Percentiles rank a stretch among this genome's conserved stretches.
These are phyloP conservation scores for Tachyglossus aculeatus DNA, from an alignment of 2,797 vertebrate genomes.

Conservation along the genomic window DNA sequence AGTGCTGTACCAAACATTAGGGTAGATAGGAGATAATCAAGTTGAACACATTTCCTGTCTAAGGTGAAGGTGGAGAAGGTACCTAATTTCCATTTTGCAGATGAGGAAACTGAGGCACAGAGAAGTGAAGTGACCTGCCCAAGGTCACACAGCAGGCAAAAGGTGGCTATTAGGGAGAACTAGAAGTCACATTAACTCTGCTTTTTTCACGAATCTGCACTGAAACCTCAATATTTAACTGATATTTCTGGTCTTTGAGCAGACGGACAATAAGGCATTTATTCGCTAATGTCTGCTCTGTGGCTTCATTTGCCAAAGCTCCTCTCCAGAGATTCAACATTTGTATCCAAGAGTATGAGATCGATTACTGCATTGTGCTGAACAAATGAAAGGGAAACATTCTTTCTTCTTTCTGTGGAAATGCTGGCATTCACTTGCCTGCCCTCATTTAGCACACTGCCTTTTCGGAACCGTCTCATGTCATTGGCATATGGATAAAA, in stretches of 20 bases:
- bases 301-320: slow-evolving; percentile 20
- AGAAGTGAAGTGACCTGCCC: no score
- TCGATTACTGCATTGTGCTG: slow-evolving; percentile 10
- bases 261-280: slow-evolving; percentile 22
- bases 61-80: no score
- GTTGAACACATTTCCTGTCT: no score
- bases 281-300: neutral
- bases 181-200: no score
- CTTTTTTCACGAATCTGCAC: neutral
- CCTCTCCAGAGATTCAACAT: slow-evolving; percentile 28
- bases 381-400: slow-evolving; percentile 41
- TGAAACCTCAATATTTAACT: neutral
- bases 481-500: neutral
- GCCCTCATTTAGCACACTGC: neutral
- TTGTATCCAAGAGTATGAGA: slow-evolving; percentile 17
- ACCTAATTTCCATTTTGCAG: no score
- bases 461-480: slow-evolving; percentile 7
- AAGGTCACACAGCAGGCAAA: no score
- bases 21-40: no score
- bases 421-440: slow-evolving; percentile 15
- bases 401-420: neutral
- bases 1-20: no score
- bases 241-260: slow-evolving; percentile 31
- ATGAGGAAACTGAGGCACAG: no score
- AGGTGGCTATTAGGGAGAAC: no score